Base-by-base conservation (phyloP, 2,888 invertebrate species). In the Schizaphis graminum region DNA sequence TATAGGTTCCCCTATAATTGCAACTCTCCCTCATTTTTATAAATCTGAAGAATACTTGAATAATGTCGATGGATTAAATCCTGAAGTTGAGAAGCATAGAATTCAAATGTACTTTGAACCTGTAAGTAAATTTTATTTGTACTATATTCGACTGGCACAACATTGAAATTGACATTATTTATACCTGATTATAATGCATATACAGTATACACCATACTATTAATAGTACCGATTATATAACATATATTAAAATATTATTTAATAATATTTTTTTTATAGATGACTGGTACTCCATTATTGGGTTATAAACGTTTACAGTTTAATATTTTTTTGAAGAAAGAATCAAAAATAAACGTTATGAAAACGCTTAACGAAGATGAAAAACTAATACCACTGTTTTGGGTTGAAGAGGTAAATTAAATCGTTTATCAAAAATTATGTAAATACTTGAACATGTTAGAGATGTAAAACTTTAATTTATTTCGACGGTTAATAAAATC, bases 81-180 rank as follows among this genome's bases (percentile, higher is more conserved):
- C 98, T 0, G 97, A 97, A 94, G 96, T 97, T 95, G 96, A 97
- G 91, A 96, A 97, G 92, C 98, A 99, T 95, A 97, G 97, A 89
- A 97, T 98, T 11, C 96, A 96, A 90, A 97, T 98, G 95, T 97
- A 98, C 95, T 97, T 98, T 95, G 98, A 98, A 96, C 97, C 97
- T 95, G 98, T 98, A 96, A 95, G 96, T 96, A 49, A 47, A 86
- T 67, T 47, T 28, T 85, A 85, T 85, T 85, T 8, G 11, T 3
- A 44, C 10, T 44, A 4, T 85, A 85, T 85, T 28, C 5, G 11
- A 3, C 10, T 85, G 26, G 11, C 13, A 44, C 26, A 5, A 11
- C 4, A 44, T 44, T 11, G 11, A 44, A 44, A 26, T 35, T 77
- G 21, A 35, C 77, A 21, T 21, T 53, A 53, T 53, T 5, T 53